phyloP scores from a whole-genome alignment of 2,113 vertebrate species.

The Gnathonemus echidnorhynchus region DNA sequence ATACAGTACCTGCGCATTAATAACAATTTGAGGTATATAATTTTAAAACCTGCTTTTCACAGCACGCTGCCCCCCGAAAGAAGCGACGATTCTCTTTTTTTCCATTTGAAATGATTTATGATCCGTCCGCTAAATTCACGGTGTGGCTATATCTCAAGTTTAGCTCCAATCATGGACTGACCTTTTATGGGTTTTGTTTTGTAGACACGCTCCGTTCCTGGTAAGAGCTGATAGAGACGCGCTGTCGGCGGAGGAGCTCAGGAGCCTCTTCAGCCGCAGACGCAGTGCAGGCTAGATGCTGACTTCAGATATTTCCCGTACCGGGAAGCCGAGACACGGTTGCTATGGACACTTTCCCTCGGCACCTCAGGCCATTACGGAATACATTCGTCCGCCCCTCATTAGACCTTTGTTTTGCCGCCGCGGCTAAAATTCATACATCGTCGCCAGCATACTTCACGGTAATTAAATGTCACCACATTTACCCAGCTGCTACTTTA shows the following conservation, averaged over 20 bases:
- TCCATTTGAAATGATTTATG: not conserved
- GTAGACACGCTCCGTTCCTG: not conserved
- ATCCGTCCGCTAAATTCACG: not conserved
- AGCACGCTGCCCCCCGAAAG: not conserved
- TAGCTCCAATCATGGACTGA: not conserved
- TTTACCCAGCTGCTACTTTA: constrained; percentile 26
- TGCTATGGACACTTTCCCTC: not conserved
- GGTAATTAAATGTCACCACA: constrained; percentile 31
- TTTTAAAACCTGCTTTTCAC: not conserved
- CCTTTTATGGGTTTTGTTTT: not conserved
- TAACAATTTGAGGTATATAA: not conserved
- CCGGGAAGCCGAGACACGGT: not conserved
- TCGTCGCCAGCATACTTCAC: constrained; percentile 21
- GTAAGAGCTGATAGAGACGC: not conserved
- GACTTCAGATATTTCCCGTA: not conserved
- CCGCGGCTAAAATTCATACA: constrained; percentile 27
- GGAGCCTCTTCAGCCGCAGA: not conserved
- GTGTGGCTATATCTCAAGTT: not conserved
- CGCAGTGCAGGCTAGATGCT: not conserved
- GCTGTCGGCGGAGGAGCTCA: not conserved
- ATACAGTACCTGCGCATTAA: not conserved
- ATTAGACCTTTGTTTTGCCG: constrained; percentile 16
- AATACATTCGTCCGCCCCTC: not conserved
- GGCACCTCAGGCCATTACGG: constrained; percentile 13
- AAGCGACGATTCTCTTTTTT: not conserved